phyloP scores from a whole-genome alignment of 2,797 vertebrate species.

The Microchirus variegatus region DNA sequence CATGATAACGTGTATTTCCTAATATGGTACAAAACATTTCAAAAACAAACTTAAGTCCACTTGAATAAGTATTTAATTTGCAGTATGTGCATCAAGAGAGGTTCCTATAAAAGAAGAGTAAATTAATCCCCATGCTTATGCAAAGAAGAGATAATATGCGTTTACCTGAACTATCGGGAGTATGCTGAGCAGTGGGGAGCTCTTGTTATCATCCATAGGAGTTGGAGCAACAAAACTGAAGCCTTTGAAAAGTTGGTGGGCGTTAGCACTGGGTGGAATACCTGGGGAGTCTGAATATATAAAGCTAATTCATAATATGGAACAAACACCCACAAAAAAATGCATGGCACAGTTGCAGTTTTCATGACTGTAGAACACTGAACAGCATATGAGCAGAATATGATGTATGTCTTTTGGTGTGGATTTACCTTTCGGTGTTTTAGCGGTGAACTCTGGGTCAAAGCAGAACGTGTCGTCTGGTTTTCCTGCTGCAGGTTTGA shows the following conservation, averaged over 20 bases:
- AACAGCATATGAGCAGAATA: conserved; percentile 5
- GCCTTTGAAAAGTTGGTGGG: conserved; percentile 98
- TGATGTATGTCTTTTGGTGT: conserved; percentile 23
- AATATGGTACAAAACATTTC: too few relatives aligned
- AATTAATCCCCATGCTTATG: too few relatives aligned
- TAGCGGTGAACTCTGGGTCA: conserved; percentile 98
- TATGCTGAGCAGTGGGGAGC: conserved; percentile 89
- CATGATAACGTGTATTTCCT: too few relatives aligned
- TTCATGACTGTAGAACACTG: conserved; percentile 56
- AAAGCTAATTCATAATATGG: conserved; percentile 37
- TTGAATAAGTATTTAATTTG: neutral
- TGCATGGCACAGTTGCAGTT: conserved; percentile 35
- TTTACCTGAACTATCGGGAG: conserved; percentile 93
- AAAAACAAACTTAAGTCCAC: neutral
- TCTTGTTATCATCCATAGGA: conserved; percentile 91
- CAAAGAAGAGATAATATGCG: conserved; percentile 10
- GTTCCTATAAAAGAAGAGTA: neutral
- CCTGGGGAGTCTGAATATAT: conserved; percentile 91
- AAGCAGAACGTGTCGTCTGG: conserved; percentile 99
- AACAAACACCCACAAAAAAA: conserved; percentile 23
- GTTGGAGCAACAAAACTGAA: conserved; percentile 97
- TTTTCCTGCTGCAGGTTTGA: conserved; percentile 95
- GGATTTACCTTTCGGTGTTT: conserved; percentile 95
- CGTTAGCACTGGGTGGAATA: conserved; percentile 97
- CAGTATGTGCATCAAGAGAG: neutral